phyloP scores from a whole-genome alignment of 92 coral and sea anemone species.

The Porites lobata region DNA sequence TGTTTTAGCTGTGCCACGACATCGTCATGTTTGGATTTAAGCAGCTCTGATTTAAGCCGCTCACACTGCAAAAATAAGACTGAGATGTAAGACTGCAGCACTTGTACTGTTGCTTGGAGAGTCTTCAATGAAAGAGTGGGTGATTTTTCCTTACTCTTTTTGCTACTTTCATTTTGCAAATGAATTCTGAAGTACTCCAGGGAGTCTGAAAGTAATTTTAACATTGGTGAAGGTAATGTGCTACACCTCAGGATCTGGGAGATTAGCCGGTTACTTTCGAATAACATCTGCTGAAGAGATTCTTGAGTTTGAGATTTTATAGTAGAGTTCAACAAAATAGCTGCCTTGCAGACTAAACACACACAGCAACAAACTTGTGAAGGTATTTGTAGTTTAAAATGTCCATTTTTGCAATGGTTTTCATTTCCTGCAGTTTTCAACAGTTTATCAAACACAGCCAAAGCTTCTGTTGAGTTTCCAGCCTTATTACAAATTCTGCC shows the following conservation, averaged over 20 bases:
- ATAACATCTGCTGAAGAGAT: background rate
- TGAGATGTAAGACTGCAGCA: conserved; percentile 30
- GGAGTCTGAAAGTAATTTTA: conserved; percentile 45
- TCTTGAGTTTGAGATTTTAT: conserved; percentile 6
- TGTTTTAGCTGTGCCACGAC: conserved; percentile 44
- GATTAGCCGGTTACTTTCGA: background rate
- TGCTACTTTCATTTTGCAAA: conserved; percentile 44
- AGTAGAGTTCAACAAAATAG: conserved; percentile 18
- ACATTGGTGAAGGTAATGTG: background rate
- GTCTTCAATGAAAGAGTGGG: conserved; percentile 31
- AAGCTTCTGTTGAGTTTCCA: conserved; percentile 48
- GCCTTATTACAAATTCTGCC: conserved; percentile 70
- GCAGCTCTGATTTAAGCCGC: conserved; percentile 14
- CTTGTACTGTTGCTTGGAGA: conserved; percentile 33
- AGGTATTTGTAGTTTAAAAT: conserved; percentile 4
- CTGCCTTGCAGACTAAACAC: conserved; percentile 36
- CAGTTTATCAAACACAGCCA: conserved; percentile 61
- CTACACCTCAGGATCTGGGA: conserved; percentile 2
- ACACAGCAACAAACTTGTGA: conserved; percentile 45
- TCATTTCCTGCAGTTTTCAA: conserved; percentile 32
- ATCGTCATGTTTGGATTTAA: conserved; percentile 8
- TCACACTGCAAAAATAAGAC: conserved; percentile 44
- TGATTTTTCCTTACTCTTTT: background rate
- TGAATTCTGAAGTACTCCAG: conserved; percentile 59
- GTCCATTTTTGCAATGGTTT: conserved; percentile 31